Conservation (phyloP, 53 echinoderm and acorn worm genomes). For the Actinopyga echinites region DNA sequence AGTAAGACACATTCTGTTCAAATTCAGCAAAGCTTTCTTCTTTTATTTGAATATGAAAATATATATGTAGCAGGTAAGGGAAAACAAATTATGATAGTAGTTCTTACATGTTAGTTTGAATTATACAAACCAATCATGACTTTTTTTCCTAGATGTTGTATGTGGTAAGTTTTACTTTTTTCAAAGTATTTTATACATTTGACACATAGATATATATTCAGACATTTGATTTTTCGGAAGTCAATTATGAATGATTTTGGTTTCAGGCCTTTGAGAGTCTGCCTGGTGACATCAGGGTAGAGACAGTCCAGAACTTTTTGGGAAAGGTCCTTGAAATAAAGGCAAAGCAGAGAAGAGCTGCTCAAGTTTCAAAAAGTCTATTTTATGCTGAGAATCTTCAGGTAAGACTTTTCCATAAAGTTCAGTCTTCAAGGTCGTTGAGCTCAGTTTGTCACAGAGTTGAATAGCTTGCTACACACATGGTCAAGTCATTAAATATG, state of each 20-base stretch:
- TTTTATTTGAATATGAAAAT: too few species aligned
- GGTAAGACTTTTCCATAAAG: slow-evolving; percentile 54
- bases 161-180: neutral
- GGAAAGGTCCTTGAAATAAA: slow-evolving; percentile 84
- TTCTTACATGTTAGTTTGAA: neutral
- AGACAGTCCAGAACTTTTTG: slow-evolving; percentile 71
- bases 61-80: too few species aligned
- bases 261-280: slow-evolving; percentile 85
- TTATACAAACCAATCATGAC: neutral
- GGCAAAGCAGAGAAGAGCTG: slow-evolving; percentile 74
- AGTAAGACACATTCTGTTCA: too few species aligned
- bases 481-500: too few species aligned
- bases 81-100: too few species aligned
- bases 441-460: too few species aligned
- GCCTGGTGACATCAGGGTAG: slow-evolving; percentile 79
- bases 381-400: slow-evolving; percentile 93
- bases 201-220: neutral
- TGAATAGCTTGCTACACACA: too few species aligned
- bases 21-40: too few species aligned
- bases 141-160: neutral
- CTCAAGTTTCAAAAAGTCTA: slow-evolving; percentile 87
- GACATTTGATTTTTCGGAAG: neutral
- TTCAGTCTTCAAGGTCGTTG: too few species aligned
- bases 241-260: neutral
- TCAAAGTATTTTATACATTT: neutral